Base-by-base conservation (phyloP, 2,797 vertebrate genomes). In the Scolopax rusticola region DNA sequence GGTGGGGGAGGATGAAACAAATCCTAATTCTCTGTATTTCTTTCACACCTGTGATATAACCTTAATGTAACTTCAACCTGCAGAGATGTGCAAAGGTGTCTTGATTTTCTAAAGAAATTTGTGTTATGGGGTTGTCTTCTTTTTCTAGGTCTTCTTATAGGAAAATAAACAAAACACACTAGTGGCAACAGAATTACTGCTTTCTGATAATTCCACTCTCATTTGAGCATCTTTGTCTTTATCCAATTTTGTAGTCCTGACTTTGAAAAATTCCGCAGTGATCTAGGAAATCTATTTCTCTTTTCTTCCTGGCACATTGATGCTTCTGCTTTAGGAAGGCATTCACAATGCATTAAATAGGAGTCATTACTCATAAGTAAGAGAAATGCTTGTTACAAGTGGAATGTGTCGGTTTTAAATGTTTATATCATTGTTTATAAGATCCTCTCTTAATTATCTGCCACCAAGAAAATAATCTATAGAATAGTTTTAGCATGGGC, bases 271-370 rank as follows among this genome's bases (percentile, higher is more conserved):
- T 75, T 91, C 88, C 63, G 15, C 57, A 33, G 6, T 70, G 63
- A 33, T 53, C 27, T 67, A 78, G 76, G 67, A 96, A 87, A 94
- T 88, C 85, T 91, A 47, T 89, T 95, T 97, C 74, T 90, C 20
- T 79, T 90, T 90, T 73, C 59, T 77, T 89, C 60, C 28, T 38
- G 71, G 60, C 16, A 64, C 27, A 18, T 38, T 56, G 59, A 84
- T 87, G 53, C 67, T 80, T 85, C 40, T 82, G 59, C 64, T 91
- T 92, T 87, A 89, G 78, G 71, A 95, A 89, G 36, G 28, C 71
- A 89, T 85, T 95, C 91, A 95, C 41, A 97, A 87, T 65, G 50
- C 78, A 94, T 84, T 95, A 90, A 95, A 87, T 71, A 75, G 48
- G n/a, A 84, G 70, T 70, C 84, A 80, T 96, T 94, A 85, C 56